phyloP scores from a whole-genome alignment of 2,113 vertebrate species.

The Gymnorhina tibicen region DNA sequence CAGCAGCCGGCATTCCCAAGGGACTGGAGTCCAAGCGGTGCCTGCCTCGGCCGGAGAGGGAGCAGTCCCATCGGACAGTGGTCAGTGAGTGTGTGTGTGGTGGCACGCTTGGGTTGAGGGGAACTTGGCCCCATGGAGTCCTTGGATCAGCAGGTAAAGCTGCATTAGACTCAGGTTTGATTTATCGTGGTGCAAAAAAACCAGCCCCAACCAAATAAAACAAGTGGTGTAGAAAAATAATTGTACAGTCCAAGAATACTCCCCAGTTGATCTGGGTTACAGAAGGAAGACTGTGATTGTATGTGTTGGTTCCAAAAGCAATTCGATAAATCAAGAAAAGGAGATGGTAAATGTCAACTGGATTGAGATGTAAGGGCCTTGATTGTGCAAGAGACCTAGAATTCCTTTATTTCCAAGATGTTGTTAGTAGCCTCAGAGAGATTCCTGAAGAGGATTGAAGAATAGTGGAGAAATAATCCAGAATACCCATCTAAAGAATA shows the following conservation, averaged over 20 bases:
- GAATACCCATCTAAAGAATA: not conserved
- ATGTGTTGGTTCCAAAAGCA: not conserved
- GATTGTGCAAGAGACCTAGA: not conserved
- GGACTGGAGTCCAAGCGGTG: accelerated
- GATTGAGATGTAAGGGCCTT: not conserved
- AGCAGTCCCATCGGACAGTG: not conserved
- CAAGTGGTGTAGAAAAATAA: not conserved
- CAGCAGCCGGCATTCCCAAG: accelerated
- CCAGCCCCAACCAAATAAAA: not conserved
- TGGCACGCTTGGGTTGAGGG: not conserved
- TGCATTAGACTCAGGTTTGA: not conserved
- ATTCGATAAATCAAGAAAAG: not conserved
- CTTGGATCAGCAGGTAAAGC: not conserved
- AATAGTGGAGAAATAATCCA: not conserved
- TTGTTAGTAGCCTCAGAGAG: not conserved
- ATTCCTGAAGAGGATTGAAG: not conserved
- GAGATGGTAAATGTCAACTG: not conserved
- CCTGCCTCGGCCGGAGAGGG: not conserved
- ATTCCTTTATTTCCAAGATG: not conserved
- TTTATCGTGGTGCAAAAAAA: not conserved
- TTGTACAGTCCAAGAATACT: not conserved
- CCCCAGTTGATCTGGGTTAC: not conserved
- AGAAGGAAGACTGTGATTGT: not conserved
- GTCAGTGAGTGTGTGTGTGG: not conserved
- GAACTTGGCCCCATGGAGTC: not conserved